Conservation (phyloP, 2,797 vertebrate genomes). For the Sebastes nivosus region DNA sequence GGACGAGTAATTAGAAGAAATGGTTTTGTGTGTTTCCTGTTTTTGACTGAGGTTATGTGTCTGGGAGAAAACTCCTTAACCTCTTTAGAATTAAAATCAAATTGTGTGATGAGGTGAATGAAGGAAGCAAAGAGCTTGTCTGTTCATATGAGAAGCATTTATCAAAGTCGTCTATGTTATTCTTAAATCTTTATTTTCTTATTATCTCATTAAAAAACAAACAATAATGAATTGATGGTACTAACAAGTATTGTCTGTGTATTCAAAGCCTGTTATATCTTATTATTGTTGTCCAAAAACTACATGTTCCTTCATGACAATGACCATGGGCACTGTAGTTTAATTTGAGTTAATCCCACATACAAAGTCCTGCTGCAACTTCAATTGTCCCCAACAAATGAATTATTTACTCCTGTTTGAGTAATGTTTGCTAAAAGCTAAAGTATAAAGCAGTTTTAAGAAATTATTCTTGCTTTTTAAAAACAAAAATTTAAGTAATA, state of each 20-base stretch:
- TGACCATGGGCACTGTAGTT: not conserved
- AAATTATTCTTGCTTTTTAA: not conserved
- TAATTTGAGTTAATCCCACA: not conserved
- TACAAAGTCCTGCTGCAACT: not conserved
- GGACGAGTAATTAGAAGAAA: not conserved
- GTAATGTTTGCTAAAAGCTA: not conserved
- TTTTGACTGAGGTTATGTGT: not conserved
- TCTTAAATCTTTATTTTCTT: not conserved
- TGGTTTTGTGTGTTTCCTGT: not conserved
- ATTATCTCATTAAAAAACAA: too few species aligned
- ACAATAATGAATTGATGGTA: not conserved
- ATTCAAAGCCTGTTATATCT: not conserved
- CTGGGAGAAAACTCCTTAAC: too few species aligned
- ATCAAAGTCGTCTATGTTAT: rapidly evolving
- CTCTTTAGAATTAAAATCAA: not conserved
- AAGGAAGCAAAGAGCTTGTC: too few species aligned
- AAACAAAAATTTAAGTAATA: not conserved
- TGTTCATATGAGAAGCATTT: not conserved
- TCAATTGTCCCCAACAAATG: not conserved
- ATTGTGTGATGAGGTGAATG: not conserved
- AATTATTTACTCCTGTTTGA: not conserved
- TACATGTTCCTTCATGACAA: rapidly evolving
- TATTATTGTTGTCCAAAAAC: not conserved
- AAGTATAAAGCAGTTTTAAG: not conserved
- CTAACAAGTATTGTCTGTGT: too few species aligned